A percentile compares a stretch with the other conserved stretches of the same genome.
Evolutionary conservation across 2,797 vertebrate species (phyloP).

Genomic region (Dendrocincla fuliginosa): DNA sequence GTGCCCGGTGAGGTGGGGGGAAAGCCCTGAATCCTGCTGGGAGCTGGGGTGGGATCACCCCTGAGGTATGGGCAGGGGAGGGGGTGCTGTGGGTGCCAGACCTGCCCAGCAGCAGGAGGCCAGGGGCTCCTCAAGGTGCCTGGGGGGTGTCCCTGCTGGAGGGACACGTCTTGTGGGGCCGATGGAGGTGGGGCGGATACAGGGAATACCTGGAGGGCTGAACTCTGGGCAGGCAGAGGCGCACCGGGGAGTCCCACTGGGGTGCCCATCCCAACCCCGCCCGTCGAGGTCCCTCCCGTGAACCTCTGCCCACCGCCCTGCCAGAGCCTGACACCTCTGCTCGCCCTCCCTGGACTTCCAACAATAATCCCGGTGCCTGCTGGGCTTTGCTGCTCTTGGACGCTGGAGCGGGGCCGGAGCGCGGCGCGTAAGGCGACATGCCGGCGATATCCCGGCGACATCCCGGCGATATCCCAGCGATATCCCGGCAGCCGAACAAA

Average conservation of each 20-base stretch:
- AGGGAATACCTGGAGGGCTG: neutral
- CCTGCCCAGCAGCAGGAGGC: neutral
- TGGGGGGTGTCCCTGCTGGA: neutral
- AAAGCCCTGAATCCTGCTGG: neutral
- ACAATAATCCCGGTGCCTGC: slow-evolving; percentile 1
- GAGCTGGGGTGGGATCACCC: neutral
- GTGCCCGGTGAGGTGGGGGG: neutral
- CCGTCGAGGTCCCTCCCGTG: neutral
- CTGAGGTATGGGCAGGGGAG: rapidly evolving
- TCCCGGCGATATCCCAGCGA: neutral
- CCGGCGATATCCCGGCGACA: neutral
- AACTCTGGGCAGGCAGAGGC: neutral
- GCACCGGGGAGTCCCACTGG: neutral
- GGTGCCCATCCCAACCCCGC: neutral
- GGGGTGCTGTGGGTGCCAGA: neutral
- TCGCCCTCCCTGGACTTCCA: neutral
- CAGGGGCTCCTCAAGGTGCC: neutral
- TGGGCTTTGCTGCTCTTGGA: slow-evolving; percentile 57
- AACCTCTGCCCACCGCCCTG: neutral
- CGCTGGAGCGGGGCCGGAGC: neutral
- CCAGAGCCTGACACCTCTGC: neutral
- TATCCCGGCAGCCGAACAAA: slow-evolving; percentile 39
- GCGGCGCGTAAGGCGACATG: slow-evolving; percentile 36
- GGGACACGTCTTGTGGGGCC: neutral
- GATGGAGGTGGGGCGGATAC: neutral